Evolutionary conservation across 2,797 vertebrate species (phyloP).

Genomic region (Gymnothorax javanicus): DNA sequence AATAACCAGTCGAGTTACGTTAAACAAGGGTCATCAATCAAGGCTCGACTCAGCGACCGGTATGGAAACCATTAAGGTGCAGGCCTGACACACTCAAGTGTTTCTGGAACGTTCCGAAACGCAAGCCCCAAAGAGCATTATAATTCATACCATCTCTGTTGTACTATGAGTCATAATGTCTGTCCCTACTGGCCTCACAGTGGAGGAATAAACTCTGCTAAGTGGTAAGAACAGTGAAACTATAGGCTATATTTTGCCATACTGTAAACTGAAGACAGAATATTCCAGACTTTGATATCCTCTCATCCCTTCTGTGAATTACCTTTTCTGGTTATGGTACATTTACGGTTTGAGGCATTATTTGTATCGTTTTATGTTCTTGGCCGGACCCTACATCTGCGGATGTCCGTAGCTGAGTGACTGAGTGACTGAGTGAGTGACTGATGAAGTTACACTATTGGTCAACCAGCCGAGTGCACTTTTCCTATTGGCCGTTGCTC

Average conservation of each 20-base stretch:
- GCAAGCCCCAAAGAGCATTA: slow-evolving; percentile 49
- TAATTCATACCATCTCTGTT: slow-evolving; percentile 53
- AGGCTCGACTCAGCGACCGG: not conserved
- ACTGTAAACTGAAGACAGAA: not conserved
- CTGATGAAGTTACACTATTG: too few species aligned
- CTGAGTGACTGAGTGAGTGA: too few species aligned
- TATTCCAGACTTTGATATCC: not conserved
- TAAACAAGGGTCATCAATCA: slow-evolving; percentile 26
- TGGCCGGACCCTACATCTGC: not conserved
- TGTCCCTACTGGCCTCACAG: not conserved
- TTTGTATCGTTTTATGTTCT: not conserved
- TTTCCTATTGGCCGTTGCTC: too few species aligned
- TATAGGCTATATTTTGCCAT: not conserved
- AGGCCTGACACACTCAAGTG: slow-evolving; percentile 10
- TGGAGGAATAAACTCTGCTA: not conserved
- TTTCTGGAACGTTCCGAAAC: slow-evolving; percentile 29
- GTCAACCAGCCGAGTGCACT: too few species aligned
- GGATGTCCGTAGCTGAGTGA: too few species aligned
- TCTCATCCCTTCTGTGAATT: not conserved
- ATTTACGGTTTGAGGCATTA: not conserved
- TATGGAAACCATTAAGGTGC: slow-evolving; percentile 22
- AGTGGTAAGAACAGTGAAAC: not conserved
- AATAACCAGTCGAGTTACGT: slow-evolving; percentile 6
- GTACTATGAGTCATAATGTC: slow-evolving; percentile 38
- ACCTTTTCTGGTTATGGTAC: not conserved